Base-by-base conservation (phyloP, 2,888 invertebrate genomes). In the Tridacna crocea region DNA sequence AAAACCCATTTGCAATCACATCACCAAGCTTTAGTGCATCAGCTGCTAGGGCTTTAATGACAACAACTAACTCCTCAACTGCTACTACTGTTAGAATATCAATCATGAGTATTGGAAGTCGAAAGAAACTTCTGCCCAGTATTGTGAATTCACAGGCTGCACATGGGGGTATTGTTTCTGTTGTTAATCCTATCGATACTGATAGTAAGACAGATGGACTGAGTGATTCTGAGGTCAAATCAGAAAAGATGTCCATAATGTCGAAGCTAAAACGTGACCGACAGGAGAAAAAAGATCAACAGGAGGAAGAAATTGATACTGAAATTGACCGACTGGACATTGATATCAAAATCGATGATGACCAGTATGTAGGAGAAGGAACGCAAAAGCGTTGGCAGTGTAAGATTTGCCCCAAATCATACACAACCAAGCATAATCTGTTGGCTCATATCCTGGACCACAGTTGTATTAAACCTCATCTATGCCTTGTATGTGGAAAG, bases 391-490 rank as follows among this genome's bases (percentile, higher is more conserved):
- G 93, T 19, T 94, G 94, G 94, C 92, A 92, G 77, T 94, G 94
- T 87, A 88, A 91, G 51, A 72, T 91, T 73, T 94, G 94, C 87
- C 89, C 91, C 12, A 94, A 94, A 83, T 92, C 92, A 11, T 94
- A 94, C 88, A 93, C 94, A 6, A 93, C 94, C 15, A 94, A 94
- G 77, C 94, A 94, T 86, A 94, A 94, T 79, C 89, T 94, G 46
- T 92, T 94, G 10, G 92, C 93, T 55, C 94, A 94, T 84, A 91
- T 94, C 22, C 87, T 94, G 0, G 94, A 93, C 63, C 94, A 94
- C 82, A 91, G 90, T 72, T 93, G 93, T 36, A 93, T 94, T 73
- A 94, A 94, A 73, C 94, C 94, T 0, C 94, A 94, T 84, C 85
- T 90, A 27, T 94, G 94, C 79, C 88, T 91, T 75, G 90, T 93